Base-by-base conservation (phyloP, 2,797 vertebrate species). In the Anas capensis region DNA sequence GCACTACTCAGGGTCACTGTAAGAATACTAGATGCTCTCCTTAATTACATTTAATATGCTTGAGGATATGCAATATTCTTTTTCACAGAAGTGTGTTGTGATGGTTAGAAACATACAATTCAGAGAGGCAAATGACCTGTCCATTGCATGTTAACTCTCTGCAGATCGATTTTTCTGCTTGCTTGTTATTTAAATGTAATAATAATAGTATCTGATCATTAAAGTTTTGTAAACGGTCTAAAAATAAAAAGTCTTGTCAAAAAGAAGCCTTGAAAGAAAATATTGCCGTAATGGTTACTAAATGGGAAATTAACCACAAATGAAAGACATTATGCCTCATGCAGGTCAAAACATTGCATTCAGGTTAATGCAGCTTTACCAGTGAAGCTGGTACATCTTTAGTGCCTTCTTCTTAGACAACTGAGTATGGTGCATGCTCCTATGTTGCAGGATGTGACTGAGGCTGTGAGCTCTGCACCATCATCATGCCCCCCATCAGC, bases 401-500 rank as follows among this genome's bases (percentile, higher is more conserved):
- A 61, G 26, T 11, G 17, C 34, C 40, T 49, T 48, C 18, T 29
- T 10, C 68, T 44, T 36, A 57, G 60, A 83, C 6, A 27, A 78
- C 33, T 14, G 29, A 61, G 26, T 58, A 23, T 15, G 24, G 14
- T 33, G 15, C 11, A 14, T 20, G 24, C 13, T 26, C 34, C 56
- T 73, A 7, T 5, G 23, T 9, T 61, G 27, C 15, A 38, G 53
- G 23, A 5, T 14, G 27, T 19, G 54, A 40, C 72, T 33, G 29
- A 57, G 26, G 11, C 17, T 23, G 24, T 18, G 18, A 86, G 29
- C 33, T 70, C 73, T 54, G 79, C 11, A 14, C 29, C 38, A 68
- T 31, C 21, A 31, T 54, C 10, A 10, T 7, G 4, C 13, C 11
- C 36, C 14, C 4, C 11, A 3, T 0, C 1, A 48, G 20, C 34